Conservation (phyloP, 2,888 invertebrate genomes). For the Arenicola marina region DNA sequence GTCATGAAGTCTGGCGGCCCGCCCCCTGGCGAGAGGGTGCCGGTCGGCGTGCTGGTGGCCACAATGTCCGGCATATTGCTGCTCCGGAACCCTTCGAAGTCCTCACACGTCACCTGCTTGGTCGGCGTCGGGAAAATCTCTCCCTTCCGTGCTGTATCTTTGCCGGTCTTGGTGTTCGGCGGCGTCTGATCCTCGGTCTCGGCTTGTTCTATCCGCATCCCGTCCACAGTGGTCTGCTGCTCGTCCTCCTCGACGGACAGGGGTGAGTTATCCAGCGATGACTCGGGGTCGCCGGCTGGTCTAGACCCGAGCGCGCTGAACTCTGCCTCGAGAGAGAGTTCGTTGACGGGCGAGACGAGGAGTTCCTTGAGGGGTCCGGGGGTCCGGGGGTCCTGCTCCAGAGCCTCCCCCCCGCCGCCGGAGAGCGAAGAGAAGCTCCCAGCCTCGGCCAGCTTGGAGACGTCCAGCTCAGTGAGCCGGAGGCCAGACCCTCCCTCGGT, state of each 20-base stretch:
- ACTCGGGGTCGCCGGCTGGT: neutral
- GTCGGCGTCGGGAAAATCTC: too few relatives aligned
- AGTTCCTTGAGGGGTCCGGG: too few relatives aligned
- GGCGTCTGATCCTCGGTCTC: neutral
- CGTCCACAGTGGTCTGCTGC: neutral
- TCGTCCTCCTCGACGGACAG: neutral
- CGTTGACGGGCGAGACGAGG: slow-evolving; percentile 26
- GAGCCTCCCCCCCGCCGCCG: neutral
- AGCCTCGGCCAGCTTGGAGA: slow-evolving; percentile 16
- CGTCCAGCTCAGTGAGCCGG: slow-evolving; percentile 21
- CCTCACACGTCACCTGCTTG: neutral
- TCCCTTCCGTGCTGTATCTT: too few relatives aligned
- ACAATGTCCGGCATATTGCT: neutral
- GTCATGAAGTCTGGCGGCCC: slow-evolving; percentile 2
- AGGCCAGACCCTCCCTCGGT: neutral
- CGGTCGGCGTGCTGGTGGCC: neutral
- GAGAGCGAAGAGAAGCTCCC: slow-evolving; percentile 7
- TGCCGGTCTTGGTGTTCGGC: too few relatives aligned
- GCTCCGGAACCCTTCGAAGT: neutral
- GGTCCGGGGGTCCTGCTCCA: slow-evolving; percentile 1
- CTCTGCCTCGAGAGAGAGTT: slow-evolving; percentile 33
- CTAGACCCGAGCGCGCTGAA: slow-evolving; percentile 12
- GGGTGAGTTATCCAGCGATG: neutral
- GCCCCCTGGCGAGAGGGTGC: neutral
- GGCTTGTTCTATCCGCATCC: neutral